Base-by-base conservation (phyloP, 2,113 vertebrate genomes). In the Chionomys nivalis region DNA sequence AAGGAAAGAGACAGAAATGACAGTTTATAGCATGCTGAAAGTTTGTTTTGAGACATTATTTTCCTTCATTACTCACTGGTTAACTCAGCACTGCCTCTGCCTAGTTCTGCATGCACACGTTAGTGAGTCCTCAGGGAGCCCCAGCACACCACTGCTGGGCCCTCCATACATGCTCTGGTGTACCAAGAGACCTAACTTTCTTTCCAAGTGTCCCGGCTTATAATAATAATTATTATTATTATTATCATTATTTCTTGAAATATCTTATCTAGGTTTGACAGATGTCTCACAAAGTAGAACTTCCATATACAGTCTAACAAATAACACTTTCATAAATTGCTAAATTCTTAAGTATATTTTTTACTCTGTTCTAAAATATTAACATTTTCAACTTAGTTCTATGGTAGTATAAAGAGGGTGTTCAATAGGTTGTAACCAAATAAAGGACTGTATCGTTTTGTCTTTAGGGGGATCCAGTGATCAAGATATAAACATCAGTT, bases 301-400 rank as follows among this genome's bases (percentile, higher is more conserved):
- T 8, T 93, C 94, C 79, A 93, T 87, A 77, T 83, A 87, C 3
- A 3, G 77, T 83, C 17, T 58, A 82, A 63, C 2, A 65, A 58
- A 63, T 19, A 91, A 2, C 14, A 33, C 8, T 65, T 23, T 47
- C 31, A 55, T 39, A 49, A 93, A 31, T 24, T 77, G 90, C 87
- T 66, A 72, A 89, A 92, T 88, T 73, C 49, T 92, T 83, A 79
- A 47, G 19, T 88, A 55, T 79, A n/a, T 81, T 58, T 83, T 94
- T 63, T 13, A 8, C 28, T 78, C 10, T 7, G 47, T 7, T 23
- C 39, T 86, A 86, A 77, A 94, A 73, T 44, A 90, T 58, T 72
- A 89, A 7, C 21, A 33, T 36, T 68, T 90, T 33, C 14, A 75
- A 44, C 19, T 26, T 75, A 63, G 31, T 31, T 94, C 19, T 16